phyloP scores from a whole-genome alignment of 2,888 invertebrate species.

The Tubulanus polymorphus region DNA sequence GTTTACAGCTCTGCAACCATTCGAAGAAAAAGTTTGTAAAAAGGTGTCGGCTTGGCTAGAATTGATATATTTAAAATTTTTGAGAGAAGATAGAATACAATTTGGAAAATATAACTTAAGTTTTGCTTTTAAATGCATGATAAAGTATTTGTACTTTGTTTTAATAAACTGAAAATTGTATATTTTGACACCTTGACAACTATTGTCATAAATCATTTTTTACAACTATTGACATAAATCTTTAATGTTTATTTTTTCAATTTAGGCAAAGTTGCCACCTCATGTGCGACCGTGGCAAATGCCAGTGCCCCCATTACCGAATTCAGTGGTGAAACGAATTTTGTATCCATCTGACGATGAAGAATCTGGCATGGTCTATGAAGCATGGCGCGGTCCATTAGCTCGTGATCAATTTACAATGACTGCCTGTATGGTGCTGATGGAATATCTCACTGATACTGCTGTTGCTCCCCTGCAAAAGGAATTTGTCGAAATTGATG shows the following conservation, averaged over 20 bases:
- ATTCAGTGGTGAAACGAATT: constrained; percentile 60
- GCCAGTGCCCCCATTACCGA: constrained; percentile 60
- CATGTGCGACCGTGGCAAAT: constrained; percentile 76
- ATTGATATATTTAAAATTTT: too few species aligned
- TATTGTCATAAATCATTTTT: too few species aligned
- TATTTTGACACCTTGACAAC: too few species aligned
- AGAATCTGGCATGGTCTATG: constrained; percentile 71
- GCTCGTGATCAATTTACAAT: constrained; percentile 54
- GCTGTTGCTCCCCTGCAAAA: constrained; percentile 79
- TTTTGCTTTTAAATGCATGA: too few species aligned
- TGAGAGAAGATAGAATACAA: too few species aligned
- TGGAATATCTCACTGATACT: constrained; percentile 82
- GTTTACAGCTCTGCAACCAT: constrained; percentile 66
- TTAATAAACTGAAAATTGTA: too few species aligned
- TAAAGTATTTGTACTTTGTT: too few species aligned
- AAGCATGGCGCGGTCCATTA: constrained; percentile 78
- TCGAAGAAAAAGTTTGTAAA: constrained; percentile 69
- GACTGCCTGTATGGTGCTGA: constrained; percentile 65
- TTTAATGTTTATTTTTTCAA: neutral
- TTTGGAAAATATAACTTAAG: too few species aligned
- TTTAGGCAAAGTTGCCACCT: constrained; percentile 35
- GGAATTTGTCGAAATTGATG: constrained; percentile 75
- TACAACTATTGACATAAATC: too few species aligned
- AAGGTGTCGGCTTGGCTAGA: constrained; percentile 50
- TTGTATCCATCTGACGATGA: constrained; percentile 72